Percentiles rank a stretch among this genome's conserved stretches.
Conservation (phyloP, 2,797 vertebrate genomes). For the Ibycter americanus region DNA sequence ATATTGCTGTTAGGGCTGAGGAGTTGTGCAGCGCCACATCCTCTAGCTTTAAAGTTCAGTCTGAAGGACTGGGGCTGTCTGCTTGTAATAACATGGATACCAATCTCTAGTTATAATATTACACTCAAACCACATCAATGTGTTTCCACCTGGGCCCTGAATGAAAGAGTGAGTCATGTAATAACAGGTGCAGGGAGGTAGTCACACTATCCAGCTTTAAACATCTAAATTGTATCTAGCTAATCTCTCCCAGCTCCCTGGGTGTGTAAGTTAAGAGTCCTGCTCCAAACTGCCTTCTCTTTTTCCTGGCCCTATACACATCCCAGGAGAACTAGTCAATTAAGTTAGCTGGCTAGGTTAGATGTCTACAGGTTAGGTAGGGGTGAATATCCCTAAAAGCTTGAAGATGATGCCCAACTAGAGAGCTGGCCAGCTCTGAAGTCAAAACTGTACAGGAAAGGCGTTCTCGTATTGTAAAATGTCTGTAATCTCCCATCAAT, state of each 20-base stretch:
- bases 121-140: slow-evolving; percentile 60
- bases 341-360: not conserved
- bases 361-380: not conserved
- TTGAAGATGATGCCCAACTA: not conserved
- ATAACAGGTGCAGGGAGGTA: slow-evolving; percentile 56
- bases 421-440: not conserved
- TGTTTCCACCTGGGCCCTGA: slow-evolving; percentile 39
- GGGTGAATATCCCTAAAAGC: not conserved
- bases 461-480: rapidly evolving
- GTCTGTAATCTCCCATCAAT: not conserved
- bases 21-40: not conserved
- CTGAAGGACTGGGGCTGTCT: not conserved
- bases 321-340: not conserved
- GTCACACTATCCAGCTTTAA: slow-evolving; percentile 44
- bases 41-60: not conserved
- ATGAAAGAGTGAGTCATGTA: slow-evolving; percentile 55
- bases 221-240: slow-evolving; percentile 34
- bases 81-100: slow-evolving; percentile 24
- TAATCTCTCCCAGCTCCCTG: slow-evolving; percentile 11
- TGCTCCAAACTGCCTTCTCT: not conserved
- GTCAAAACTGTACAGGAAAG: not conserved
- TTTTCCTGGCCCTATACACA: not conserved
- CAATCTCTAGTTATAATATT: slow-evolving; percentile 42
- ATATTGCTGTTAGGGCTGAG: not conserved
- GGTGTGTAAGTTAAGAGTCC: not conserved